A percentile compares a stretch with the other conserved stretches of the same genome.
Evolutionary conservation across 2,797 vertebrate genomes (phyloP).

Genomic region (Prionace glauca): DNA sequence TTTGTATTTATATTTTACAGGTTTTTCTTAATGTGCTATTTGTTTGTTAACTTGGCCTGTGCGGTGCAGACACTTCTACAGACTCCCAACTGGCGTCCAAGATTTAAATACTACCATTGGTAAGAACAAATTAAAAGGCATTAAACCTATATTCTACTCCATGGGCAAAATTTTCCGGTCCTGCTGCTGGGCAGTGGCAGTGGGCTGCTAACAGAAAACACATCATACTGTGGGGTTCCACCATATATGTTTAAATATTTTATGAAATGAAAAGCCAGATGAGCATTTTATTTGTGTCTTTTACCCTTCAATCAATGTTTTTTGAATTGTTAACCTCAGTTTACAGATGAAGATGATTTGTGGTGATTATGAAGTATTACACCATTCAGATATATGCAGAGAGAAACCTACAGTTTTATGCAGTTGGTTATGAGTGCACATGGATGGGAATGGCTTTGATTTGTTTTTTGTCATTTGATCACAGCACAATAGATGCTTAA

Average conservation of each 20-base stretch:
- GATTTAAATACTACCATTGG: constrained; percentile 98
- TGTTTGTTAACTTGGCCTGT: constrained; percentile 96
- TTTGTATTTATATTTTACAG: constrained; percentile 52
- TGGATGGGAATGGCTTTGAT: neutral
- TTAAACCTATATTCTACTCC: neutral
- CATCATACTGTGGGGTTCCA: too few relatives aligned
- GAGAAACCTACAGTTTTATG: neutral
- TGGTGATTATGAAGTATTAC: neutral
- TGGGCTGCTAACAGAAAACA: too few relatives aligned
- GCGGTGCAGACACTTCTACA: constrained; percentile 91
- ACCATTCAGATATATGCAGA: too few relatives aligned
- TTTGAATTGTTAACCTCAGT: neutral
- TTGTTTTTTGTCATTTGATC: neutral
- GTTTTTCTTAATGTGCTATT: constrained; percentile 99
- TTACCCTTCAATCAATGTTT: neutral
- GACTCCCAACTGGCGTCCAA: constrained; percentile 93
- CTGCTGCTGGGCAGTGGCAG: too few relatives aligned
- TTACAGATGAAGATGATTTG: neutral
- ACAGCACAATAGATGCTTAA: neutral
- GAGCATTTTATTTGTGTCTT: neutral
- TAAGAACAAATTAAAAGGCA: constrained; percentile 52
- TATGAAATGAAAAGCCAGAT: neutral
- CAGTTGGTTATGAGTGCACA: neutral
- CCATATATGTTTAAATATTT: neutral
- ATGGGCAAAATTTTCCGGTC: too few relatives aligned